These are phyloP conservation scores for Motacilla alba DNA, from an alignment of 2,113 vertebrate species.

Conservation along the genomic window DNA sequence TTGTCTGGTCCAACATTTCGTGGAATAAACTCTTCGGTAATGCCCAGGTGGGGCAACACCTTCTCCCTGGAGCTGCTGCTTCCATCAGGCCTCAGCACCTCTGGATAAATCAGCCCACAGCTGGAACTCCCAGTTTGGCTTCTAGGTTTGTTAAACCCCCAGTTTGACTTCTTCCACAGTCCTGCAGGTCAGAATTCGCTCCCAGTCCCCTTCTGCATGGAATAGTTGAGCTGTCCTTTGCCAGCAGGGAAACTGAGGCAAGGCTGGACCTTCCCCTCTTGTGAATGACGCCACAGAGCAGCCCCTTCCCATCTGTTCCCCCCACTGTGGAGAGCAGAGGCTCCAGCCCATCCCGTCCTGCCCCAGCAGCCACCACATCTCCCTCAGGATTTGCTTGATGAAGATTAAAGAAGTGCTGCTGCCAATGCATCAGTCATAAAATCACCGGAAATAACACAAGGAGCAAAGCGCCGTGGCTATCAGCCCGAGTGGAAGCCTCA, in stretches of 20 bases:
- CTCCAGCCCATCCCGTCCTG: neutral
- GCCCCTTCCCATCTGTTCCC: neutral
- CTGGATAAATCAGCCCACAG: neutral
- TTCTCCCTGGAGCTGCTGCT: neutral
- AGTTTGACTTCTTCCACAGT: neutral
- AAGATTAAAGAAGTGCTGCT: neutral
- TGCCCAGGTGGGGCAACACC: neutral
- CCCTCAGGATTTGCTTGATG: neutral
- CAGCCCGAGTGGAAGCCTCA: constrained; percentile 3
- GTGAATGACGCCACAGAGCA: neutral
- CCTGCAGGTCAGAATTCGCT: neutral
- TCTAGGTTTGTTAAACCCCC: neutral
- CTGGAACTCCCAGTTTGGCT: neutral
- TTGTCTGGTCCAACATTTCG: neutral
- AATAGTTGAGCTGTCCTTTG: neutral
- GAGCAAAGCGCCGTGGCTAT: neutral
- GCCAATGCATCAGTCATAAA: neutral
- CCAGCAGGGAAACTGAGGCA: neutral
- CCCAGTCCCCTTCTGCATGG: neutral
- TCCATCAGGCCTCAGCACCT: neutral
- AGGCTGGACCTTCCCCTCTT: rapidly evolving
- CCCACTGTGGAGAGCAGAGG: neutral
- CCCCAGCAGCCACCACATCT: neutral
- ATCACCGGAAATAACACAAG: neutral
- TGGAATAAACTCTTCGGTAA: too few species aligned